These are phyloP conservation scores for Hippoglossus hippoglossus DNA, from an alignment of 2,797 vertebrate species.

Conservation along the genomic window DNA sequence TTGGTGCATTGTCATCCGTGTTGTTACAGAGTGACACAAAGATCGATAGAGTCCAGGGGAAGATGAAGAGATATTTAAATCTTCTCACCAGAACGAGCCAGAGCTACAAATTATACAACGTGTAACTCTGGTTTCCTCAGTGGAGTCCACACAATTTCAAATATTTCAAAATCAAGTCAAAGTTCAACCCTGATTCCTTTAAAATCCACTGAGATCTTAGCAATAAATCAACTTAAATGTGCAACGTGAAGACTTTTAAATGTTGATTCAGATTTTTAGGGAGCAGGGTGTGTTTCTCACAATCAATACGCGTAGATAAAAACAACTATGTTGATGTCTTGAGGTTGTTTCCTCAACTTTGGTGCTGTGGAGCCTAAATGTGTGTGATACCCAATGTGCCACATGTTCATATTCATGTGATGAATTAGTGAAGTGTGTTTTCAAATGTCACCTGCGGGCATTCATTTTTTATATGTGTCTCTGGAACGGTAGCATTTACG, in stretches of 20 bases:
- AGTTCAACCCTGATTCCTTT: conserved; percentile 32
- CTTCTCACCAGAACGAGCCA: conserved; percentile 22
- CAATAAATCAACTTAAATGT: conserved; percentile 32
- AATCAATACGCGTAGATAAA: conserved; percentile 22
- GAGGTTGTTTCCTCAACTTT: conserved; percentile 1
- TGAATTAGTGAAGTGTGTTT: neutral
- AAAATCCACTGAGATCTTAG: conserved; percentile 4
- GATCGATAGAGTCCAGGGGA: conserved; percentile 19
- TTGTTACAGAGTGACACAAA: conserved; percentile 18
- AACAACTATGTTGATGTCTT: neutral
- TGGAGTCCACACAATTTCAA: conserved; percentile 24
- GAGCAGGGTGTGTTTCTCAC: conserved; percentile 20
- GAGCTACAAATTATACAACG: conserved; percentile 36
- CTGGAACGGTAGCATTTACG: conserved; percentile 3
- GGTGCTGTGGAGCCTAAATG: neutral
- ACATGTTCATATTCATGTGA: neutral
- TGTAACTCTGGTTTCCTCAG: conserved; percentile 27
- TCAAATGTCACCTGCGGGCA: neutral
- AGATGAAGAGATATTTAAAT: conserved; percentile 42
- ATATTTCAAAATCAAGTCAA: conserved; percentile 24
- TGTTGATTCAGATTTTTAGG: conserved; percentile 5
- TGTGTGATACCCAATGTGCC: conserved; percentile 13
- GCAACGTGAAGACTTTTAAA: neutral
- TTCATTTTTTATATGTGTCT: conserved; percentile 3
- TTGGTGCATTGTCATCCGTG: neutral